These are phyloP conservation scores for Orientallactaga bullata DNA, from an alignment of 2,113 vertebrate genomes.

Conservation along the genomic window DNA sequence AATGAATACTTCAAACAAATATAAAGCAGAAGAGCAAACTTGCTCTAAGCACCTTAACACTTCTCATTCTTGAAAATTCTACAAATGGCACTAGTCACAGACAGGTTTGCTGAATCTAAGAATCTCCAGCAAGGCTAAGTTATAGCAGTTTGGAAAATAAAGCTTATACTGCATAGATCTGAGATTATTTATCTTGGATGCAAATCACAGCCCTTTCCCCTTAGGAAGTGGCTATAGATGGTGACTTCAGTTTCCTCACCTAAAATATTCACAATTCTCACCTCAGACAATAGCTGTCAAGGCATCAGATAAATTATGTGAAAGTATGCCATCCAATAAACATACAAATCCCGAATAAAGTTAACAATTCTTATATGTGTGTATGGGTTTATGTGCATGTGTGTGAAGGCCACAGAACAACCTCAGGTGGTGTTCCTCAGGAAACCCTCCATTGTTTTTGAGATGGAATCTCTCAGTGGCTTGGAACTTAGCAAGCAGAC, in stretches of 20 bases:
- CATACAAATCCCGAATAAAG: neutral
- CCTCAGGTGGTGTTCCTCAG: too few species aligned
- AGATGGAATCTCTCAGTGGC: too few species aligned
- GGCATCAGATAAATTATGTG: neutral
- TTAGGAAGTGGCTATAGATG: neutral
- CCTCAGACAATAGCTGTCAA: neutral
- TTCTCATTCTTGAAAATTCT: neutral
- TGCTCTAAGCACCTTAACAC: neutral
- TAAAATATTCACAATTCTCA: constrained; percentile 14
- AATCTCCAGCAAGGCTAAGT: neutral
- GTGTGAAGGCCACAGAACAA: too few species aligned
- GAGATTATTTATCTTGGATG: neutral
- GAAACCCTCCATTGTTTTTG: too few species aligned
- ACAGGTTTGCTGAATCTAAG: neutral
- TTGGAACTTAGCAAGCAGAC: too few species aligned
- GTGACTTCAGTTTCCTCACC: neutral
- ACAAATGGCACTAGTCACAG: too few species aligned
- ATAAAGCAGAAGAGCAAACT: neutral
- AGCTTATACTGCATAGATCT: neutral
- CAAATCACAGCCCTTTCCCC: neutral
- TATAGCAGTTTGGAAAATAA: neutral
- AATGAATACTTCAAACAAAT: neutral
- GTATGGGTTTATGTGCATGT: too few species aligned
- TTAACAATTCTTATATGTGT: neutral
- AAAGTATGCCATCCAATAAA: neutral